Evolutionary conservation across 2,888 invertebrate genomes (phyloP), one percentile per base, ranked within the genome.

Genomic region (Subacronicta megacephala): DNA sequence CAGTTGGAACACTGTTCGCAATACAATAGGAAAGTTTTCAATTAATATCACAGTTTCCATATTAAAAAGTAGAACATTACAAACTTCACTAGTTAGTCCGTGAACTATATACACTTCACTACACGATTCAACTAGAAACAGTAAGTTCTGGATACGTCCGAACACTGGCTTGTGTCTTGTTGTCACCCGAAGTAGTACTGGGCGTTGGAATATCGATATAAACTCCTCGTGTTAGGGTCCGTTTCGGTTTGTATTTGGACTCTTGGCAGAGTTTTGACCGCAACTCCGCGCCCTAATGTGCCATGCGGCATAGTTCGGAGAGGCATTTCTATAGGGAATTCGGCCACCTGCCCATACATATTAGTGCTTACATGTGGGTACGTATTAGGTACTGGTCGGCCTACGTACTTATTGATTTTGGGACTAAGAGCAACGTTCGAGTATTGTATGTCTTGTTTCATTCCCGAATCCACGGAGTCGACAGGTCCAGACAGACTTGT

Each of bases 131-230:
- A 84, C 90, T 95, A 95, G 90, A 95, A 95, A 93, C 95, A 95
- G 87, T 95, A 95, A 84, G 95, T 95, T 84, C 95, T 93, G 68
- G 95, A 92, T 74, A 92, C 91, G 73, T 94, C 94, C 78, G 94
- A 84, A 82, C 94, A 92, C 82, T 95, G 91, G 80, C 87, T 90
- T 82, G 90, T 91, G 69, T 95, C 95, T 86, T 95, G 94, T 81
- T 95, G 96, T 97, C 97, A 97, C 95, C 97, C 97, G 84, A 96
- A 97, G 86, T 97, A 97, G 85, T 96, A 96, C 80, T 96, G 96
- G 43, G 95, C 95, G 82, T 95, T 96, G 68, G 95, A 95, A 85
- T 95, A 95, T 81, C 95, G 92, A 89, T 95, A 95, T 78, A 96
- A 90, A 89, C 95, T 96, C 81, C 96, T 92, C 0, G 96, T 95